Evolutionary conservation across 2,888 invertebrate genomes (phyloP).

Genomic region (Trilocha varians): DNA sequence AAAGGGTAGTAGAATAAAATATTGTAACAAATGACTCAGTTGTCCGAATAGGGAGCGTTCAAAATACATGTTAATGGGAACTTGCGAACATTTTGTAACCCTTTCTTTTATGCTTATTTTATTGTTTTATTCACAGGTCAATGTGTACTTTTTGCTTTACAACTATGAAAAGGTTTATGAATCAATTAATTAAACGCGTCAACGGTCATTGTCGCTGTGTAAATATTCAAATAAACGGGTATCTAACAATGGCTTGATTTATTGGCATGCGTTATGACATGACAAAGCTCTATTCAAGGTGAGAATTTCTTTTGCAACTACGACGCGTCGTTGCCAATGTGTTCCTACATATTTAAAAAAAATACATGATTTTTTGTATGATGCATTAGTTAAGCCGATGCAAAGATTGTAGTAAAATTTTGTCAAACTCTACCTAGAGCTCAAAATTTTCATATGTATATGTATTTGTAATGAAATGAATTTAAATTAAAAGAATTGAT

Average conservation of each 20-base stretch:
- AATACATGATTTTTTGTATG: neutral
- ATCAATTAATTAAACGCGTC: conserved; percentile 72
- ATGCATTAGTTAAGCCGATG: too few relatives aligned
- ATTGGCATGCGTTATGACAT: conserved; percentile 39
- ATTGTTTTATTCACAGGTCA: conserved; percentile 70
- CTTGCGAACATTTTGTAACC: conserved; percentile 65
- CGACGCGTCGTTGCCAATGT: neutral
- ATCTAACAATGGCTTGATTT: conserved; percentile 66
- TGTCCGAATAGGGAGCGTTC: conserved; percentile 53
- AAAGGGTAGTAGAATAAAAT: conserved; percentile 36
- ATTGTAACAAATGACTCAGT: conserved; percentile 56
- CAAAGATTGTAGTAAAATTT: too few relatives aligned
- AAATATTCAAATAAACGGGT: conserved; percentile 65
- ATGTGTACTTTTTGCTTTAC: conserved; percentile 54
- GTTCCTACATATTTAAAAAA: neutral
- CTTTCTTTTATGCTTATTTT: conserved; percentile 55
- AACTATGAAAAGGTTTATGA: conserved; percentile 65
- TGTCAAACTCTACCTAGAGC: too few relatives aligned
- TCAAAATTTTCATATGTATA: too few relatives aligned
- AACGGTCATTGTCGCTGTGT: conserved; percentile 66
- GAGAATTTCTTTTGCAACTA: conserved; percentile 30
- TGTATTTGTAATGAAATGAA: too few relatives aligned
- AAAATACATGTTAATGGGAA: conserved; percentile 58
- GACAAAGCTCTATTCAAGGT: conserved; percentile 44
- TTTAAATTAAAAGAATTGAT: too few relatives aligned